Evolutionary conservation across 64 coral and sea anemone genomes (phyloP), one percentile per base, ranked within the genome.

Genomic region (Cladopsammia gracilis): DNA sequence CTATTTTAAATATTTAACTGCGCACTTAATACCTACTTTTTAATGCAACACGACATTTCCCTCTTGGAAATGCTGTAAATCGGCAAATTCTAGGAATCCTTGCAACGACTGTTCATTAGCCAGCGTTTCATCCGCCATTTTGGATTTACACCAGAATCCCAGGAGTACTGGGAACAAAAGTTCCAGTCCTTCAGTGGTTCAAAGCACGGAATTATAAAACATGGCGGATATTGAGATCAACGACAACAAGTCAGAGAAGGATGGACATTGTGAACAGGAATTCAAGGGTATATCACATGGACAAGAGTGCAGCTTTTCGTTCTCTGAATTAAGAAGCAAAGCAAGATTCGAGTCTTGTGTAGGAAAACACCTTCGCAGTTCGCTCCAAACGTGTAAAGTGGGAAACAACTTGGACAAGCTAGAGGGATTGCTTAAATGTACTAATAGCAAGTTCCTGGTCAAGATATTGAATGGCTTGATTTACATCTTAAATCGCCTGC

Each of bases 381-480:
- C 89, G 25, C 89, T 90, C 49, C 89, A 90, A 69, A 81, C 46
- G 47, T 90, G 89, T 81, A 64, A 80, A 19, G 70, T 90, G 67
- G 76, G 72, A 76, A 76, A 76, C 25, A 89, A 89, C 72, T 75
- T 76, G 72, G 24, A 25, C 13, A 89, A 89, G 87, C 87, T 89
- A 59, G 77, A 64, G 75, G 71, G 61, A 64, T 64, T 90, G 61
- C 56, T 54, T 56, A 86, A 86, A 89, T 76, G n/a, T 47, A 89
- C 87, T 62, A 89, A 75, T 45, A 62, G 87, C 20, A 72, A 89
- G 64, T 75, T 26, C 48, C 54, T 62, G n/a, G 18, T 3, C 0
- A 26, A 2, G 18, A 25, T 59, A 12, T 20, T 82, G 16, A 16
- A 82, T 53, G 54, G 78, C 22, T 82, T 82, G 48, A 13, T 82